Evolutionary conservation across 2,888 invertebrate species (phyloP).

Genomic region (Cabera pusaria): DNA sequence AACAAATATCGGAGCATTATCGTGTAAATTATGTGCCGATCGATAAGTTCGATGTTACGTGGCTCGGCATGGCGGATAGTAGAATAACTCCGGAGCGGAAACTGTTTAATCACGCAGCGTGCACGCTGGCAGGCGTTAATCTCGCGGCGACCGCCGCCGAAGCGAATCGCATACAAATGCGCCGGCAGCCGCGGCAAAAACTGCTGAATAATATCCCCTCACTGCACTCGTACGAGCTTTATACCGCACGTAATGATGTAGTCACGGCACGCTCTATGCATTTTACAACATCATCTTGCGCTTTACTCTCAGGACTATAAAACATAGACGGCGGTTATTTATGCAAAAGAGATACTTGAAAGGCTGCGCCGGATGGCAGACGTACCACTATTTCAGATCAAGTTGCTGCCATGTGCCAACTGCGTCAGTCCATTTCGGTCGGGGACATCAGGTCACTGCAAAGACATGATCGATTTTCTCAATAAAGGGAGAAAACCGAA

Average conservation of each 20-base stretch:
- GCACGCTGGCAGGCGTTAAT: constrained; percentile 65
- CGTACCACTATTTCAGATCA: constrained; percentile 17
- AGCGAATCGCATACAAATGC: constrained; percentile 78
- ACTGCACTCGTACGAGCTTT: constrained; percentile 59
- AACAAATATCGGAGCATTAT: constrained; percentile 26
- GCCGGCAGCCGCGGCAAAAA: constrained; percentile 65
- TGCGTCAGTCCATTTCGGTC: constrained; percentile 56
- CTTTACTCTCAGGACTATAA: constrained; percentile 36
- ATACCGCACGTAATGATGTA: constrained; percentile 65
- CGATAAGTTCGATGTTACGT: constrained; percentile 27
- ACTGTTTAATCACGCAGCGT: constrained; percentile 71
- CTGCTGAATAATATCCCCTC: constrained; percentile 73
- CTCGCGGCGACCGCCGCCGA: constrained; percentile 64
- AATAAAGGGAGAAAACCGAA: neutral
- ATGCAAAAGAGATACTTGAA: constrained; percentile 27
- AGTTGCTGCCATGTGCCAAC: constrained; percentile 67
- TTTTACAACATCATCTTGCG: constrained; percentile 55
- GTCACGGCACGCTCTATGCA: constrained; percentile 58
- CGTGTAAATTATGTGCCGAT: constrained; percentile 28
- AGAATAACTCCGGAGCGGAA: constrained; percentile 56
- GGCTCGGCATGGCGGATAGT: constrained; percentile 19
- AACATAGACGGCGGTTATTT: constrained; percentile 27
- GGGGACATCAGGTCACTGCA: constrained; percentile 45
- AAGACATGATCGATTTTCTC: constrained; percentile 10
- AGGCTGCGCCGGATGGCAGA: constrained; percentile 15